Percentiles rank a stretch among this genome's conserved stretches.
phyloP scores from a whole-genome alignment of 2,888 invertebrate species.

The Apocheima hispidaria region DNA sequence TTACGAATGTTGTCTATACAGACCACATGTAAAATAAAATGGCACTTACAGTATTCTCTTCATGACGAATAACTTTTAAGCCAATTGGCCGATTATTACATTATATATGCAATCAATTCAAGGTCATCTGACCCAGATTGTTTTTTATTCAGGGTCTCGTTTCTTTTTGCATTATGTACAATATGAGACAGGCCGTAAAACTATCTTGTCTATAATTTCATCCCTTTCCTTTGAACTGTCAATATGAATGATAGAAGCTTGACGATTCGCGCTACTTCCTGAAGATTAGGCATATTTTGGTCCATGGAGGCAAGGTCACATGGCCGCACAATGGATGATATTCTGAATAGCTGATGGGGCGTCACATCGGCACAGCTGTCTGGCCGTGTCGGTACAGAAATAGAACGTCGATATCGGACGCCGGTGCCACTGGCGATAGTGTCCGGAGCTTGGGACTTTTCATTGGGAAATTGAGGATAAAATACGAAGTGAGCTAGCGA shows the following conservation, averaged over 20 bases:
- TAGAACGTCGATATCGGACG: conserved; percentile 64
- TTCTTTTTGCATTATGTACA: not conserved
- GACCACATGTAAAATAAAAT: not conserved
- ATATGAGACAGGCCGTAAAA: not conserved
- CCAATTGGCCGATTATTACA: not conserved
- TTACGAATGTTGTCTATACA: not conserved
- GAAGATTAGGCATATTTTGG: conserved; percentile 38
- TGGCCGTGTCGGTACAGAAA: conserved; percentile 60
- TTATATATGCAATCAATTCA: too few species aligned
- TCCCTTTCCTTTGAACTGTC: conserved; percentile 11
- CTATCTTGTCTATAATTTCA: not conserved
- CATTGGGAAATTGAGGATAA: conserved; percentile 31
- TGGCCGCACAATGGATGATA: conserved; percentile 57
- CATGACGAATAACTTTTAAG: not conserved
- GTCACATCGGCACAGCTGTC: conserved; percentile 62
- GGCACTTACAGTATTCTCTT: not conserved
- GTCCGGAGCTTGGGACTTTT: conserved; percentile 33
- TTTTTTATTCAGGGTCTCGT: not conserved
- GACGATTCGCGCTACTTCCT: conserved; percentile 18
- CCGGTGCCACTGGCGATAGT: conserved; percentile 35
- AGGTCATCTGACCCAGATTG: not conserved
- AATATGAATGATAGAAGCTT: conserved; percentile 20
- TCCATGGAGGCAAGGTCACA: conserved; percentile 53
- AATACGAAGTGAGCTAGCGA: conserved; percentile 9
- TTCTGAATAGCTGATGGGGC: conserved; percentile 66